Conservation (phyloP, 2,888 invertebrate species). For the Hemicrepidius hirtus region DNA sequence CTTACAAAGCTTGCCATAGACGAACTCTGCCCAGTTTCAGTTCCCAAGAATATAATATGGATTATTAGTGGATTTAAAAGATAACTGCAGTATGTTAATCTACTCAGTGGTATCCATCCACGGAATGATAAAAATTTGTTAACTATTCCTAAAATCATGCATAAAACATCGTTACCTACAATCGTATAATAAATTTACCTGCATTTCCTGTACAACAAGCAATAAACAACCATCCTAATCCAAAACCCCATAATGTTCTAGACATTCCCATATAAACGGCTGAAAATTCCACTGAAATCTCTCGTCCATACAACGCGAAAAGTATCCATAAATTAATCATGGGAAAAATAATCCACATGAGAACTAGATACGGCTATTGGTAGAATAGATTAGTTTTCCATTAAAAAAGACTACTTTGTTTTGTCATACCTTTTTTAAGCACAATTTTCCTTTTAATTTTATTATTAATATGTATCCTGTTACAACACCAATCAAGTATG, state of each 20-base stretch:
- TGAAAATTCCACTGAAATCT: slow-evolving; percentile 71
- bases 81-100: slow-evolving; percentile 76
- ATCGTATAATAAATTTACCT: slow-evolving; percentile 63
- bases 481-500: slow-evolving; percentile 72
- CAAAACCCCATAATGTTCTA: slow-evolving; percentile 74
- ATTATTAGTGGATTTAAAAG: slow-evolving; percentile 76
- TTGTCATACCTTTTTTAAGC: slow-evolving; percentile 62
- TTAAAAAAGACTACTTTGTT: background rate
- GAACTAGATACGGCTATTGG: slow-evolving; percentile 55
- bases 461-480: slow-evolving; percentile 72
- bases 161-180: too few species aligned
- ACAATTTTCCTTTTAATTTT: slow-evolving; percentile 64
- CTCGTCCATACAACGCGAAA: slow-evolving; percentile 70
- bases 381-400: slow-evolving; percentile 58
- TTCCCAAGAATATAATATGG: slow-evolving; percentile 70
- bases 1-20: slow-evolving; percentile 69
- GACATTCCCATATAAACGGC: slow-evolving; percentile 74
- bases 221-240: slow-evolving; percentile 75
- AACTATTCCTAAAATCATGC: slow-evolving; percentile 69
- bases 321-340: slow-evolving; percentile 70
- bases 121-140: slow-evolving; percentile 68
- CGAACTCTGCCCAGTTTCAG: slow-evolving; percentile 64
- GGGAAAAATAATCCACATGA: slow-evolving; percentile 69
- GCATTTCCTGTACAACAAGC: slow-evolving; percentile 75
- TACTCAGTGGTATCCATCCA: slow-evolving; percentile 71